A percentile compares a stretch with the other conserved stretches of the same genome.
Conservation (phyloP, 1,140 invertebrate genomes). For the Venturia canescens region DNA sequence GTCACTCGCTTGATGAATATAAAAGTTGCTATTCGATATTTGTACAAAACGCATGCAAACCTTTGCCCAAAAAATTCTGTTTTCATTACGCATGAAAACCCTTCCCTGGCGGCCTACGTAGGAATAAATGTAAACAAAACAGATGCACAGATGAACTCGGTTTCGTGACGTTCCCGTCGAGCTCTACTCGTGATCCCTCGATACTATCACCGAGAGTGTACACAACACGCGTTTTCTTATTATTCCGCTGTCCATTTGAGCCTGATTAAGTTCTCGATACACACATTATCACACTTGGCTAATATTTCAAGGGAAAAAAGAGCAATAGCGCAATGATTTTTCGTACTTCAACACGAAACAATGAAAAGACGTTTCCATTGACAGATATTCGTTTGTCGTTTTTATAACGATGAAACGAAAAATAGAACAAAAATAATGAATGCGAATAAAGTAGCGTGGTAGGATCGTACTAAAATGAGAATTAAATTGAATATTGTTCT, state of each 20-base stretch:
- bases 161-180: neutral
- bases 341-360: neutral
- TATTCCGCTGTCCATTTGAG: neutral
- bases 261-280: neutral
- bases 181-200: neutral
- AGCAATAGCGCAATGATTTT: neutral
- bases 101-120: too few relatives aligned
- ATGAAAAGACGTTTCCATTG: neutral
- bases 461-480: neutral
- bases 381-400: too few relatives aligned
- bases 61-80: too few relatives aligned
- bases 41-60: too few relatives aligned
- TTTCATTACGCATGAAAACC: too few relatives aligned
- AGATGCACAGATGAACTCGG: too few relatives aligned
- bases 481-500: neutral
- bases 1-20: too few relatives aligned
- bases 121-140: too few relatives aligned
- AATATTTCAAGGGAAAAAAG: neutral
- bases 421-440: neutral
- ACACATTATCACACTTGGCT: neutral
- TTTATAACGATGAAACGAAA: too few relatives aligned
- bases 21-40: too few relatives aligned
- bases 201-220: neutral
- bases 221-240: neutral
- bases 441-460: neutral